These are phyloP conservation scores for Tympanoctomys barrerae DNA, from an alignment of 2,797 vertebrate genomes.

Conservation along the genomic window DNA sequence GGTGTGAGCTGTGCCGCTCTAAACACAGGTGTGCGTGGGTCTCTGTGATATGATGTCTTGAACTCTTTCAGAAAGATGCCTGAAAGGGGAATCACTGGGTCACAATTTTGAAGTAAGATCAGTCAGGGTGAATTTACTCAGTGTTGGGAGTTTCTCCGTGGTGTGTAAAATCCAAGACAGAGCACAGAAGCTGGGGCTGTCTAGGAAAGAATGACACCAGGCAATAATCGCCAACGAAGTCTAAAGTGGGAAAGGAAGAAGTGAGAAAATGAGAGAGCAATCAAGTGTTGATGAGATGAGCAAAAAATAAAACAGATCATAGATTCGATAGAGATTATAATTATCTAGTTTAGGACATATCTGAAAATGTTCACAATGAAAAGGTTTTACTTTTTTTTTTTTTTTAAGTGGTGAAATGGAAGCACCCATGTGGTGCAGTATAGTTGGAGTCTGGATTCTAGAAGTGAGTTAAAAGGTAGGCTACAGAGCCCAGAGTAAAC, in stretches of 20 bases:
- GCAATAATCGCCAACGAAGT: not conserved
- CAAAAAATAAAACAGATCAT: not conserved
- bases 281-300: not conserved
- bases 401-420: constrained; percentile 4
- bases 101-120: constrained; percentile 7
- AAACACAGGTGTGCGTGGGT: not conserved
- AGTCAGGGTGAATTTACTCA: not conserved
- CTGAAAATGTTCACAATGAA: not conserved
- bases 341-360: not conserved
- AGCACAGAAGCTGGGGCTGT: not conserved
- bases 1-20: not conserved
- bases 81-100: not conserved
- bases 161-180: not conserved
- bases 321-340: not conserved
- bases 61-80: not conserved
- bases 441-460: not conserved
- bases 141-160: not conserved
- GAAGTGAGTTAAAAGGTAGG: constrained; percentile 5
- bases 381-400: not conserved
- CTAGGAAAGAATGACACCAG: not conserved
- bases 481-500: not conserved
- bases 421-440: not conserved
- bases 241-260: not conserved
- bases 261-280: not conserved
- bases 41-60: not conserved